Conservation (phyloP, 2,888 invertebrate species). For the Drosophila cracens region DNA sequence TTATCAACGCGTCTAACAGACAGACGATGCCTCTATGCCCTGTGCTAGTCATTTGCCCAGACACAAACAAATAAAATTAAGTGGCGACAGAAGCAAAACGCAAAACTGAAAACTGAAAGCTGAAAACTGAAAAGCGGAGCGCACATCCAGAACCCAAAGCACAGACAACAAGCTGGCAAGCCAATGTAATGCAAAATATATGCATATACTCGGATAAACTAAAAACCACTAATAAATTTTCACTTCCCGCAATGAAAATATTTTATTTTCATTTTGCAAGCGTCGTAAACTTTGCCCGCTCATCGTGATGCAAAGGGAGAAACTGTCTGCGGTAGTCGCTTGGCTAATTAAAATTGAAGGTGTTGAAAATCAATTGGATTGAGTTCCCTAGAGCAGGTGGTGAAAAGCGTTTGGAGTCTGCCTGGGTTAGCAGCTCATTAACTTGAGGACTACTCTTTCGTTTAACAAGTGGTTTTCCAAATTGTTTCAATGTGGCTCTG, state of each 20-base stretch:
- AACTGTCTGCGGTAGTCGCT: slow-evolving; percentile 26
- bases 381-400: background rate
- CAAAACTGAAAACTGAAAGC: background rate
- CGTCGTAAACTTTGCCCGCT: slow-evolving; percentile 15
- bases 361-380: slow-evolving; percentile 49
- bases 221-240: slow-evolving; percentile 66
- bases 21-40: slow-evolving; percentile 37
- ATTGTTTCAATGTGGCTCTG: background rate
- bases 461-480: background rate
- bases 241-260: slow-evolving; percentile 53
- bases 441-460: background rate
- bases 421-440: background rate
- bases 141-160: slow-evolving; percentile 1
- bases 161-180: background rate
- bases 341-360: slow-evolving; percentile 50
- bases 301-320: background rate
- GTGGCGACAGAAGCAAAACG: slow-evolving; percentile 44
- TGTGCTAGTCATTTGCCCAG: slow-evolving; percentile 33
- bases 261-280: slow-evolving; percentile 52
- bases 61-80: slow-evolving; percentile 60
- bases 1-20: slow-evolving; percentile 39
- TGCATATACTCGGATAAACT: slow-evolving; percentile 22
- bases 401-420: background rate
- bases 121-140: slow-evolving; percentile 2
- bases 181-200: slow-evolving; percentile 4